Base-by-base conservation (phyloP, 2,888 invertebrate genomes). In the Trissoscelio sp. region DNA sequence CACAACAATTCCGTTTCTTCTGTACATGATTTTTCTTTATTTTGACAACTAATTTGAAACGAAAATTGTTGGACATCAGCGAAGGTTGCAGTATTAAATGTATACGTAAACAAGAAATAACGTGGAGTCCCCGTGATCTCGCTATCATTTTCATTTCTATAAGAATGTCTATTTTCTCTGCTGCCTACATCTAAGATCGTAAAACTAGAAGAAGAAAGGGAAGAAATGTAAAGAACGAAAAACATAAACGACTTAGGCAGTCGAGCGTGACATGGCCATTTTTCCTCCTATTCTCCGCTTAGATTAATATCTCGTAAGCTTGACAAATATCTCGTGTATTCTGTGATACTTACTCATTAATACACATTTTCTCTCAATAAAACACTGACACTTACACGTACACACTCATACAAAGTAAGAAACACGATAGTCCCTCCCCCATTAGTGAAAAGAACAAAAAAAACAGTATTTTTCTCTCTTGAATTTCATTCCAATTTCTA, bases 331-430 rank as follows among this genome's bases (percentile, higher is more conserved):
- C 89, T 90, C 89, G 88, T 89, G 86, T 90, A 89, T 90, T 90
- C 90, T 90, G 90, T 90, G 90, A 90, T 90, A 90, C 89, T 89
- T 88, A 89, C 85, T 86, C 88, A 85, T 88, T 86, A 86, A 88
- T 86, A 84, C 81, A 86, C 84, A 86, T 73, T 67, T 78, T 78
- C 46, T 66, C 82, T 73, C 67, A 51, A 55, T 42, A 60, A 66
- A 53, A 75, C 39, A 34, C 37, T 39, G 51, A 58, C 42, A 81
- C 55, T 42, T 22, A 75, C 64, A 62, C 66, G 6, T 69, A 69
- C 53, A 79, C 72, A 83, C 62, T 81, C 51, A 83, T 78, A 84
- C 66, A 55, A 67, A 81, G 62, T 58, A 81, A 70, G 28, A 84
- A 24, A 82, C 77, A 86, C 81, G 82, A 83, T 81, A 83, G 85